Evolutionary conservation across 1,140 invertebrate genomes (phyloP), one percentile per base, ranked within the genome.

Genomic region (Ceratosolen fusciceps): DNA sequence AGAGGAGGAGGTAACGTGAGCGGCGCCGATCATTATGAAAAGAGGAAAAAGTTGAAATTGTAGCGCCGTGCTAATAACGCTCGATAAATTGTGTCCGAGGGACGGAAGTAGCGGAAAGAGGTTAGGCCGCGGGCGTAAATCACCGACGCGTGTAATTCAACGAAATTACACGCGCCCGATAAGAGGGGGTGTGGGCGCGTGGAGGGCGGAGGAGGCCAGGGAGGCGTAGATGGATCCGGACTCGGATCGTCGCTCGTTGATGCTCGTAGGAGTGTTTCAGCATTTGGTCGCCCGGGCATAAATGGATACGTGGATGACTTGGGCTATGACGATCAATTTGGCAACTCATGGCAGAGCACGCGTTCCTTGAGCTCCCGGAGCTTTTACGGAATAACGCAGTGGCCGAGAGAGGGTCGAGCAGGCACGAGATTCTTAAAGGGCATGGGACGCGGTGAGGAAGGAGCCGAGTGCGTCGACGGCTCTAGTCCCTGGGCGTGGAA

Each of bases 141-240:
- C 75, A 77, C 37, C 75, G 67, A 58, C 14, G 47, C 49, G 75
- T 70, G 67, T 77, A 77, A 77, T 77, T 77, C 58, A 21, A 26
- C 16, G 21, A 52, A 77, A 77, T 71, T 58, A 77, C n/a, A n/a
- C 37, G 37, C 65, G 31, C 2, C 0, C 5, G 43, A 75, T 16
- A 7, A 65, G 26, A 37, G 21, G 37, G 31, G 0, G n/a, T 16
- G 12, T 29, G 29, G 31, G 31, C 16, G n/a, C 5, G 39, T 5
- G 39, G 12, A 52, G 19, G 49, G 49, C 3, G 39, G 21, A 65
- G 19, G 0, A 12, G n/a, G 24, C 8, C 7, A 65, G 19, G 0
- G n/a, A 52, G 19, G 49, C 9, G 21, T 8, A 16, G 49, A 52
- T 47, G 7, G 16, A 47, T 16, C 43, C 7, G 19, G 49, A 1